Base-by-base conservation (phyloP, 2,113 vertebrate species). In the Motacilla alba region DNA sequence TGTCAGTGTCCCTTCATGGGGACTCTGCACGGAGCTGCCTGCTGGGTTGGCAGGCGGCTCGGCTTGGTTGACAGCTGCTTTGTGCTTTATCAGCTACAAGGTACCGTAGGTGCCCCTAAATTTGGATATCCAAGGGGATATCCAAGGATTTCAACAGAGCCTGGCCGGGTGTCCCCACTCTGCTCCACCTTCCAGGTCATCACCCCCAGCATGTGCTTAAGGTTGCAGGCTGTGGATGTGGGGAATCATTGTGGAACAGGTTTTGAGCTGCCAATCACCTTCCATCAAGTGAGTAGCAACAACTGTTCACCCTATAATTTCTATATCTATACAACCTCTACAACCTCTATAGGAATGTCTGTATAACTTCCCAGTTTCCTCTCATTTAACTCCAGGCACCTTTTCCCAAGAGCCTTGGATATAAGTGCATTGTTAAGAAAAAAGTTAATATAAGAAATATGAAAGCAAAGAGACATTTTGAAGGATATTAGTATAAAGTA, bases 111-210 rank as follows among this genome's bases (percentile, higher is more conserved):
- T 15, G 52, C 14, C 26, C 17, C 43, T 49, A 18, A 8, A 21
- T 6, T 35, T 35, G n/a, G 22, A 17, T 59, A 59, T 59, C 55
- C 56, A 24, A 15, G 33, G 21, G 21, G 56, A 58, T n/a, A 58
- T 15, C 56, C 56, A 49, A 15, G 26, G 17, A 18, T 19, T 50
- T 41, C 31, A 19, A 8, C 43, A 50, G 26, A 63, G 16, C 17
- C 17, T 22, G 35, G 6, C 24, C 0, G 0, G 1, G 30, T 6
- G 26, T 21, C 30, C 33, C 75, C 21, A 11, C 41, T 27, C 13
- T 6, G 35, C 31, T 18, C 21, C 31, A 31, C 14, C 26, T 26
- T 49, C 41, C 24, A 4, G 14, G 41, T 50, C 66, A 31, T 15
- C 7, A 6, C 43, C 8, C 11, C 10, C 4, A 35, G 21, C 13